Evolutionary conservation across 2,888 invertebrate genomes (phyloP), one percentile per base, ranked within the genome.

Genomic region (Criorhina ranunculi): DNA sequence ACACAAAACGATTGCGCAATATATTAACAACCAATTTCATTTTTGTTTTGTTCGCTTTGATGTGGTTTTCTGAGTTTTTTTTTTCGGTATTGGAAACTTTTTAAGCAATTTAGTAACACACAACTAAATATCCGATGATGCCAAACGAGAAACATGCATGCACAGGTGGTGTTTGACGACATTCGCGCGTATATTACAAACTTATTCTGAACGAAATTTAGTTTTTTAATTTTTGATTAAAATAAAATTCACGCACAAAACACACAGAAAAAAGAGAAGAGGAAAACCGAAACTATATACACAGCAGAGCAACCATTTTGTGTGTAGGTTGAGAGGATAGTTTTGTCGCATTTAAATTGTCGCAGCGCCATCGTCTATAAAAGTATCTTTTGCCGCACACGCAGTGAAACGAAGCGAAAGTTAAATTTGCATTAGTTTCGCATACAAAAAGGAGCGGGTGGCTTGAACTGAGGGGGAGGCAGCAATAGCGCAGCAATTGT

Each of bases 271-370:
- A 53, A 11, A 42, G 8, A 33, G 24, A 4, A 4, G 24, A 24
- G 8, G 35, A 15, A 49, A 57, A 67, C 35, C 17, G 55, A 33
- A 69, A 59, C 40, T 19, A 64, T 4, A 11, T 46, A 57, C 24
- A 15, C 31, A 6, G 51, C 12, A 17, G 9, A 24, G 24, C 24
- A 24, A 24, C 24, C 24, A 24, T 24, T 24, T 51, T n/a, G 37
- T 33, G 59, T n/a, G 82, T 67, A 29, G 72, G 72, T 15, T 77
- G 82, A 24, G 7, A 12, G n/a, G 57, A 64, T 78, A 70, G 53
- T 79, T n/a, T 85, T 85, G 83, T 75, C 73, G 73, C 83, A 79
- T 69, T 83, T 69, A 62, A 83, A 73, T 64, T 85, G 83, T 79
- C 73, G 83, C 83, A 83, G 67, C 62, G 73, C 62, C 57, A 4